Evolutionary conservation across 2,888 invertebrate species (phyloP), one percentile per base, ranked within the genome.

Genomic region (Pecten maximus): DNA sequence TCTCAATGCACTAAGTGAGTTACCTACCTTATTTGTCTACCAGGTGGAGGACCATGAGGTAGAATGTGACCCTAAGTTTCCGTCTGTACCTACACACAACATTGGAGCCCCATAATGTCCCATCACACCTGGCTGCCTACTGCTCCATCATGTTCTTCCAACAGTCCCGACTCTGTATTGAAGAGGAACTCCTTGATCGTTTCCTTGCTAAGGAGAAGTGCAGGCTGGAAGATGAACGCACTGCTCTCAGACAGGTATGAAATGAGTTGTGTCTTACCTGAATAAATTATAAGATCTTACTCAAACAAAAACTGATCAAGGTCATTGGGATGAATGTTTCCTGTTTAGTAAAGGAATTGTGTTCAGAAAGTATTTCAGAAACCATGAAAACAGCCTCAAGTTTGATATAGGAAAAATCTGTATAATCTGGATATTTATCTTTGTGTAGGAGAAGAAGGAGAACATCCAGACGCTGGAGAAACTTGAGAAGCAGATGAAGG

Each of bases 1-100:
- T 3, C 50, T 50, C 23, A 23, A 19, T 54, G 16, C 8, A 6
- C 54, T 23, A n/a, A 23, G 50, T 87, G 48, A 35, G n/a, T 40
- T 35, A 44, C 44, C 28, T 44, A 40, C 16, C 48, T 88, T 60
- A 23, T 60, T 60, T 60, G 19, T 23, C 60, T 23, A 93, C n/a
- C 89, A 96, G 96, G 96, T 96, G 88, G 96, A 96, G 44, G 96
- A 96, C 90, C 96, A 97, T 92, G 97, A 97, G 91, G 96, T 97
- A n/a, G 97, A 97, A 92, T 96, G 96, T 94, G 96, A 96, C 91
- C 96, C 96, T 0, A 92, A 93, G 48, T 97, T n/a, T 97, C 94
- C 95, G 97, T 39, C 92, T 97, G 91, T 97, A 94, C 93, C 94
- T 97, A 16, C 97, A 97, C 94, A 96, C 96, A 0, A 96, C 96